Evolutionary conservation across 2,113 vertebrate species (phyloP).

Genomic region (Atractosteus spatula): DNA sequence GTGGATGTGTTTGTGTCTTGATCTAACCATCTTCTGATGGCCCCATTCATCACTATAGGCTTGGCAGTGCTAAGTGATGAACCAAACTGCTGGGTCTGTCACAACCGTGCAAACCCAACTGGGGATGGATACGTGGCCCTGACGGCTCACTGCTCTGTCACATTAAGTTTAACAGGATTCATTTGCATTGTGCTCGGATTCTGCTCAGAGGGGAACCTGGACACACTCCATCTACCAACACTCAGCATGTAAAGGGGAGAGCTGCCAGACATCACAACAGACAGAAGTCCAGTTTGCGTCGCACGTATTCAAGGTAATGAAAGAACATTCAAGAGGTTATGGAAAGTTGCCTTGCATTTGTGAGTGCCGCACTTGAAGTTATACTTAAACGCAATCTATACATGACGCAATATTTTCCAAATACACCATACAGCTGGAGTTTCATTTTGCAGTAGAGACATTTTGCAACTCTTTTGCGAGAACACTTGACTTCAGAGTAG

Average conservation of each 20-base stretch:
- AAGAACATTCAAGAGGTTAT: too few species aligned
- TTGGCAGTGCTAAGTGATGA: not conserved
- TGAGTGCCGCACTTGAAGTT: too few species aligned
- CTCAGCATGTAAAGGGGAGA: constrained; percentile 32
- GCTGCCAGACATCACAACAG: constrained; percentile 28
- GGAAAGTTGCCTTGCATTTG: too few species aligned
- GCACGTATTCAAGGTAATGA: not conserved
- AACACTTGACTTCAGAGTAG: too few species aligned
- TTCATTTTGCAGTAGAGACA: too few species aligned
- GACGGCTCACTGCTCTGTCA: constrained; percentile 29
- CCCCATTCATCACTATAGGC: constrained; percentile 31
- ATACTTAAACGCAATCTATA: too few species aligned
- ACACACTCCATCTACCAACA: constrained; percentile 38
- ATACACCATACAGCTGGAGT: too few species aligned
- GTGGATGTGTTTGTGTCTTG: not conserved
- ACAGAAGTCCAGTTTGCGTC: not conserved
- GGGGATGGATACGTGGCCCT: not conserved
- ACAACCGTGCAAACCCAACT: constrained; percentile 10
- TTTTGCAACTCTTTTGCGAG: too few species aligned
- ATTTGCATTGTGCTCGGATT: constrained; percentile 8
- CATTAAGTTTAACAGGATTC: constrained; percentile 30
- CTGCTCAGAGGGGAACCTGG: constrained; percentile 13
- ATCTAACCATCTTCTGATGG: constrained; percentile 17
- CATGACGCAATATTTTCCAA: too few species aligned
- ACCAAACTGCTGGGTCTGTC: constrained; percentile 19